Evolutionary conservation across 2,797 vertebrate genomes (phyloP), one percentile per base, ranked within the genome.

Genomic region (Jordanella pulchra): DNA sequence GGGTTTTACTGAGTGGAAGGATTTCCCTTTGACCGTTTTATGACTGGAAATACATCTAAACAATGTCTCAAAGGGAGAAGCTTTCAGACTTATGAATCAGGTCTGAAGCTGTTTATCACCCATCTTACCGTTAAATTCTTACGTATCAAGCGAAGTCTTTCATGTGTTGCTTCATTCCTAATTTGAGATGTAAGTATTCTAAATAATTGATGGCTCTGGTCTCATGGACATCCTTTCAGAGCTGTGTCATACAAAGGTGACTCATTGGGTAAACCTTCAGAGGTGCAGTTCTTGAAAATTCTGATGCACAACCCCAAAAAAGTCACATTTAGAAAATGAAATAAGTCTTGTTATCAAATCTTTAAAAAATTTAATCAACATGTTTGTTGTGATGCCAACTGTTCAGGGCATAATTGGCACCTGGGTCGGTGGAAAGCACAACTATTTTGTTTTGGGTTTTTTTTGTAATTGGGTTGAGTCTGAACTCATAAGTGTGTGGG

Each of bases 1-100:
- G 75, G 12, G 48, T 74, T 90, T 88, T 75, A 86, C 47, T 78
- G 72, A 78, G 79, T 78, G 85, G 61, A 77, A 42, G 70, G 66
- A 85, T 80, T 74, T 82, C 77, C 78, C 69, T 71, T 80, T 14
- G n/a, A 45, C 28, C 35, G 65, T 87, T 87, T 84, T 69, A 76
- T 78, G 75, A 77, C 76, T 60, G n/a, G 27, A 39, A 60, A 60
- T 12, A 60, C 56, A 32, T 60, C 3, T 21, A 35, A 39, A 3
- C n/a, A 54, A 27, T 54, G 7, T 39, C n/a, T 14, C 3, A 39
- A 39, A 35, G 21, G 21, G 21, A 35, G 23, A 35, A 3, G 4
- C n/a, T 61, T 61, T 61, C 21, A 35, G 32, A 25, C 13, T 25
- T 64, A 35, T 64, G 2, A 27, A 64, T 44, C n/a, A 39, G n/a